Evolutionary conservation across 2,888 invertebrate species (phyloP), one percentile per base, ranked within the genome.

Genomic region (Phrixothrix hirtus): DNA sequence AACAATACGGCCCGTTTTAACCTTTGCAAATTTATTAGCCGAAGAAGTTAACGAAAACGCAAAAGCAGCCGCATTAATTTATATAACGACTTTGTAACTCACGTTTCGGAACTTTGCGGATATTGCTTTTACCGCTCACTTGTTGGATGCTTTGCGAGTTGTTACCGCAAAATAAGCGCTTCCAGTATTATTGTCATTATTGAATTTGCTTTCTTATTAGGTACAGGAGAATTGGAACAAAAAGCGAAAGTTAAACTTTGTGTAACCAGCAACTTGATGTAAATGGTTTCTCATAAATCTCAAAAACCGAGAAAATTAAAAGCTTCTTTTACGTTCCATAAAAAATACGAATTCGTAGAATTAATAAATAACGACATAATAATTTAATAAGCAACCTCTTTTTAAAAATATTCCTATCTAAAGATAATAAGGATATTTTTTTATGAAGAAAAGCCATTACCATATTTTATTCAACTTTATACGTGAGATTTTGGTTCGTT

Each of bases 1-100:
- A 69, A 71, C 69, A 68, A 68, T 69, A 65, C 61, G 58, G 64
- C 46, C 60, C 58, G 66, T 65, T 69, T 69, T 65, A 69, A 68
- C 67, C 66, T 66, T 66, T 62, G 62, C 59, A 59, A 64, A 68
- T 68, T 66, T 68, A 69, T 69, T 68, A 66, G 60, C 48, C 50
- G 54, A 48, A 44, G 48, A 44, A 56, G 54, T 58, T 61, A 55
- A 60, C 53, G 58, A 59, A 59, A 56, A 58, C 57, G 54, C 57
- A 59, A 62, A 63, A 58, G 62, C 61, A 44, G 48, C 53, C 58
- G 50, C 54, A 55, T 52, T 63, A 66, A 64, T 65, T 67, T 61
- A 58, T 60, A 49, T 56, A 54, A 57, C 57, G 59, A 58, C 60
- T 62, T 61, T 61, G 60, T 56, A 58, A 60, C 57, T 49, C 52